These are phyloP conservation scores for Lamproptera curius DNA, from an alignment of 2,888 invertebrate species.

Conservation along the genomic window DNA sequence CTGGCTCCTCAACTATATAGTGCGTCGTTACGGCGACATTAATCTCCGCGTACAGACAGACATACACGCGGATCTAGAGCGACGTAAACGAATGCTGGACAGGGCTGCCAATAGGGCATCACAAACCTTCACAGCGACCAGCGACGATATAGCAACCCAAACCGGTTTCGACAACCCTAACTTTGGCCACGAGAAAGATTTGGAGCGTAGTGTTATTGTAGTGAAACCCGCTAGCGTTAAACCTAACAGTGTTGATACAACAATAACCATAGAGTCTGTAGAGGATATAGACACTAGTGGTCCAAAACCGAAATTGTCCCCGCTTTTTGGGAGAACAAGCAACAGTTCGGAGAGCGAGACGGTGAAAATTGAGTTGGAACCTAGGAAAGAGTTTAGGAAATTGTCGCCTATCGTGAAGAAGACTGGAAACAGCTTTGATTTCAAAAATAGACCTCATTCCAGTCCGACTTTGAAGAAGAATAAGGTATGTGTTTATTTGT, in stretches of 20 bases:
- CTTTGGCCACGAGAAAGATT: conserved; percentile 40
- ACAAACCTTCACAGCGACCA: conserved; percentile 48
- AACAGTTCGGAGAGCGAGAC: conserved; percentile 41
- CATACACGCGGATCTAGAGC: conserved; percentile 75
- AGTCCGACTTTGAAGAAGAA: conserved; percentile 57
- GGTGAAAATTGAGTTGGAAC: conserved; percentile 61
- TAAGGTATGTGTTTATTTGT: conserved; percentile 44
- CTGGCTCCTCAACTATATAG: conserved; percentile 85
- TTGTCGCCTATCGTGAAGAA: conserved; percentile 61
- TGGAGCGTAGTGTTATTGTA: conserved; percentile 50
- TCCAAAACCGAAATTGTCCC: conserved; percentile 61
- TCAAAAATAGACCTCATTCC: conserved; percentile 62
- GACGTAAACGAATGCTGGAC: conserved; percentile 56
- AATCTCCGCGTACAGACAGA: conserved; percentile 82
- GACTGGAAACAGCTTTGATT: conserved; percentile 55
- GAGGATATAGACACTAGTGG: conserved; percentile 45
- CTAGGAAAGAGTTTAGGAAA: conserved; percentile 60
- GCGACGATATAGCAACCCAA: conserved; percentile 63
- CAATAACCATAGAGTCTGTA: conserved; percentile 61
- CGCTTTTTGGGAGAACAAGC: conserved; percentile 58
- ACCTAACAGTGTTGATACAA: conserved; percentile 55
- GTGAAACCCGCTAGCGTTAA: conserved; percentile 56
- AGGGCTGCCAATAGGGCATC: conserved; percentile 54
- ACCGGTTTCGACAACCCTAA: conserved; percentile 73
- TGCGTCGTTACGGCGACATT: conserved; percentile 80